These are phyloP conservation scores for Drosophila miranda DNA, from an alignment of 1,140 invertebrate genomes.

Conservation along the genomic window DNA sequence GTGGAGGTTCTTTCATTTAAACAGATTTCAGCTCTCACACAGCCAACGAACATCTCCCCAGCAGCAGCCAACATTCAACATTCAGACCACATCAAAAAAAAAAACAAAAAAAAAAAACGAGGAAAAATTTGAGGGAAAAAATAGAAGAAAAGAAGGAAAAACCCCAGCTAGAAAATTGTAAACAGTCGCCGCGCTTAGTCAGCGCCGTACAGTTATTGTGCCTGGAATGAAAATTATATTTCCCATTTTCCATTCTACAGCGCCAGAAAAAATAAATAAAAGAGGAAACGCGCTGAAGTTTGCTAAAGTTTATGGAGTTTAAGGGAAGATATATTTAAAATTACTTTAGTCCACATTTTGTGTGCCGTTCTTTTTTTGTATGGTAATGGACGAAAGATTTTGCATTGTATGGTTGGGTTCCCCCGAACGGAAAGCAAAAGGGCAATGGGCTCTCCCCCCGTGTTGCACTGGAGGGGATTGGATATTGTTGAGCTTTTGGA, in stretches of 20 bases:
- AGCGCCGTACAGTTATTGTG: constrained; percentile 50
- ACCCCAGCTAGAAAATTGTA: constrained; percentile 44
- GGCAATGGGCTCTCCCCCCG: too few species aligned
- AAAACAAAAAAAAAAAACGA: constrained; percentile 52
- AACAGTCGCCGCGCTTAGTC: constrained; percentile 62
- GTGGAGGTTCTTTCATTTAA: constrained; percentile 63
- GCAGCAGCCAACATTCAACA: constrained; percentile 30
- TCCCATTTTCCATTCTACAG: constrained; percentile 35
- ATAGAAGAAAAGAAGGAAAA: constrained; percentile 19
- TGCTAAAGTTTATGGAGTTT: constrained; percentile 45
- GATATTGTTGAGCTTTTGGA: too few species aligned
- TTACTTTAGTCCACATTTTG: constrained; percentile 29
- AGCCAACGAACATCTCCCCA: too few species aligned
- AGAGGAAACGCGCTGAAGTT: constrained; percentile 26
- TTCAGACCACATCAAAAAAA: constrained; percentile 64
- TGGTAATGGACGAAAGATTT: constrained; percentile 6
- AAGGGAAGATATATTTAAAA: constrained; percentile 34
- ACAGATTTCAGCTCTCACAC: constrained; percentile 55
- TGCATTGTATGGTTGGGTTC: background rate
- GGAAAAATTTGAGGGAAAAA: constrained; percentile 12
- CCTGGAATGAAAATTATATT: constrained; percentile 53
- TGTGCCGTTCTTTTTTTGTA: constrained; percentile 5
- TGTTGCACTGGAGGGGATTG: too few species aligned
- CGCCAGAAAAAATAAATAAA: constrained; percentile 33
- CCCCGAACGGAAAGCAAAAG: too few species aligned